These are phyloP conservation scores for Portunus trituberculatus DNA, from an alignment of 1,140 invertebrate genomes.

Conservation along the genomic window DNA sequence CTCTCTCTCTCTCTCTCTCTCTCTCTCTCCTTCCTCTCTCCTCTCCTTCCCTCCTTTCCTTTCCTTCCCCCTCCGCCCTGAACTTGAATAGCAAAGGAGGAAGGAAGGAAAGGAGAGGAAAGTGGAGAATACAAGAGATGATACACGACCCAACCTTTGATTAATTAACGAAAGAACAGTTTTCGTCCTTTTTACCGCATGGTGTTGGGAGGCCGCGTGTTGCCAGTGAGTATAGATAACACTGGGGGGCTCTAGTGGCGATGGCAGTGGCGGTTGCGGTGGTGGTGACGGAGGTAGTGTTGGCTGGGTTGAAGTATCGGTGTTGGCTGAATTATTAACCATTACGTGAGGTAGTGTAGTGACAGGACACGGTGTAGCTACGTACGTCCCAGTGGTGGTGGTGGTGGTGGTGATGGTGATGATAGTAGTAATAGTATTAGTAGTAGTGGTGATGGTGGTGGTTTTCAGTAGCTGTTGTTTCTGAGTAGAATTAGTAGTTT, in stretches of 20 bases:
- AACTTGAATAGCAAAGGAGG: not conserved
- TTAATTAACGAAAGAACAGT: conserved; percentile 14
- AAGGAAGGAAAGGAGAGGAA: not conserved
- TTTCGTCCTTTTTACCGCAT: not conserved
- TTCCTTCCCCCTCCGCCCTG: not conserved
- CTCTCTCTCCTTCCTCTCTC: not conserved
- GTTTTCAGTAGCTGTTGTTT: too few species aligned
- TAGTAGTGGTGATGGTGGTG: not conserved
- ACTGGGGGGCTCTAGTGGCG: too few species aligned
- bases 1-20: conserved; percentile 12
- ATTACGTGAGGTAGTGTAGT: too few species aligned
- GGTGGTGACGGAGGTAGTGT: too few species aligned
- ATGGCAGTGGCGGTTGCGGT: too few species aligned
- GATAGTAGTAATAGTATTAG: not conserved
- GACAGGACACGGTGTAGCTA: too few species aligned
- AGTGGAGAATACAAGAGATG: not conserved
- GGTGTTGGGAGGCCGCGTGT: not conserved
- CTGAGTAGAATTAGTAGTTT: too few species aligned
- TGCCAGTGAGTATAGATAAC: not conserved
- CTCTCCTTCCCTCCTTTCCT: too few species aligned
- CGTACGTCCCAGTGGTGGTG: not conserved
- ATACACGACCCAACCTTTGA: not conserved
- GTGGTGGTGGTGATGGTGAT: too few species aligned
- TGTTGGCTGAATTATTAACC: not conserved
- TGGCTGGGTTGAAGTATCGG: not conserved